Evolutionary conservation across 2,113 vertebrate species (phyloP), one percentile per base, ranked within the genome.

Genomic region (Glaucomys volans): DNA sequence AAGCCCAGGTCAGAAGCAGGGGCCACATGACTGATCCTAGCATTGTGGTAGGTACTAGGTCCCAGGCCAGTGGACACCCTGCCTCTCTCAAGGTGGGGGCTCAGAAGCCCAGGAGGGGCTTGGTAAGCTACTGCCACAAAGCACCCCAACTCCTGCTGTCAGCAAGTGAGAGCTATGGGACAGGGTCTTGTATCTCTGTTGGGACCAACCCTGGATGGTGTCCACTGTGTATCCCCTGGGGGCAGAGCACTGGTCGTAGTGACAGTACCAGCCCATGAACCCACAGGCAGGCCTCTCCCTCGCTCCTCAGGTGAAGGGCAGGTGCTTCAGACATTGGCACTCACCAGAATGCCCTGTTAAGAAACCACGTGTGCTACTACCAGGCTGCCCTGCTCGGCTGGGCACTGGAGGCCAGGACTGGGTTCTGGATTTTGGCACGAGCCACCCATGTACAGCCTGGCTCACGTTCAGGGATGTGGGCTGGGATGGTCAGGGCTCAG

Each of bases 301-400:
- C 0, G 5, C 8, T 37, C 40, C 6, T 24, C 26, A 6, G 8
- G 57, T 14, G 75, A 13, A 47, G 40, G 20, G 20, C 6, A 22
- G 57, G 12, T 1, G 32, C 37, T 22, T 5, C 8, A 14, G 57
- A 54, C 6, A 0, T 2, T 0, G 35, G 32, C 2, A 1, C 14
- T 30, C 35, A 4, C 52, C 9, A 12, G 44, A 32, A 4, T 2
- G 32, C 30, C 64, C 54, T 14, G 3, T 35, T 37, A 32, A 47
- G 35, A 26, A 59, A 42, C 0, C 7, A 2, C 4, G 1, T 1
- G 5, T 0, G 13, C 18, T 4, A 24, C 37, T 22, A 18, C 16
- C 1, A 22, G 57, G 16, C 4, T 5, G 22, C 30, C 0, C 37
- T 3, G 8, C 47, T 35, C 14, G 37, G 0, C 2, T 2, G 22